A percentile compares a stretch with the other conserved stretches of the same genome.
Evolutionary conservation across 2,888 invertebrate species (phyloP).

Genomic region (Anagyrus pseudococci): DNA sequence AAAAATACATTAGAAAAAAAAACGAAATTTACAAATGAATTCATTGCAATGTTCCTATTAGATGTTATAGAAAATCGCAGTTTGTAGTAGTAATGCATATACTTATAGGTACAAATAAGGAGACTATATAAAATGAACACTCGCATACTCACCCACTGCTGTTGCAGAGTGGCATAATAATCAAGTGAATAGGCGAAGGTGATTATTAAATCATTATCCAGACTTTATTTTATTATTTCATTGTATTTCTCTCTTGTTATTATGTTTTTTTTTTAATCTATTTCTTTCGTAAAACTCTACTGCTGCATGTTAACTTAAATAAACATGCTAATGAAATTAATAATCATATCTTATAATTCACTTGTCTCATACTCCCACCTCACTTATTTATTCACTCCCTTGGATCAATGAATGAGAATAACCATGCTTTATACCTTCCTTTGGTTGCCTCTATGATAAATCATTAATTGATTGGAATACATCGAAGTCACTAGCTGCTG

Average conservation of each 20-base stretch:
- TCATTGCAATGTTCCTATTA: slow-evolving; percentile 20
- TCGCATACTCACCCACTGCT: slow-evolving; percentile 38
- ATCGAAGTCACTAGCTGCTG: slow-evolving; percentile 19
- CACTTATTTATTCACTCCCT: too few species aligned
- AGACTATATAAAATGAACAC: slow-evolving; percentile 37
- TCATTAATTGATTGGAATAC: slow-evolving; percentile 30
- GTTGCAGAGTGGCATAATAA: slow-evolving; percentile 33
- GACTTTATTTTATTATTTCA: slow-evolving; percentile 31
- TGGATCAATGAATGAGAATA: slow-evolving; percentile 35
- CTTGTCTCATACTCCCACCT: too few species aligned
- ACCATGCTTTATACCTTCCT: slow-evolving; percentile 30
- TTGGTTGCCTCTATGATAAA: slow-evolving; percentile 31
- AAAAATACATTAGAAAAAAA: slow-evolving; percentile 6
- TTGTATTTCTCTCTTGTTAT: slow-evolving; percentile 35
- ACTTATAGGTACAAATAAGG: slow-evolving; percentile 34
- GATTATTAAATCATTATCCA: slow-evolving; percentile 37
- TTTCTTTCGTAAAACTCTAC: slow-evolving; percentile 28
- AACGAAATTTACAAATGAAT: neutral
- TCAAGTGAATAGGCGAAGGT: slow-evolving; percentile 39
- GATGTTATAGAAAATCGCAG: slow-evolving; percentile 22
- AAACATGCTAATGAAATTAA: slow-evolving; percentile 32
- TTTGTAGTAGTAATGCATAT: slow-evolving; percentile 27
- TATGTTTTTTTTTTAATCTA: slow-evolving; percentile 31
- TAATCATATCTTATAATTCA: too few species aligned
- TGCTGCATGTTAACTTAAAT: slow-evolving; percentile 28